Conservation (phyloP, 2,113 vertebrate genomes). For the Galeopterus variegatus region DNA sequence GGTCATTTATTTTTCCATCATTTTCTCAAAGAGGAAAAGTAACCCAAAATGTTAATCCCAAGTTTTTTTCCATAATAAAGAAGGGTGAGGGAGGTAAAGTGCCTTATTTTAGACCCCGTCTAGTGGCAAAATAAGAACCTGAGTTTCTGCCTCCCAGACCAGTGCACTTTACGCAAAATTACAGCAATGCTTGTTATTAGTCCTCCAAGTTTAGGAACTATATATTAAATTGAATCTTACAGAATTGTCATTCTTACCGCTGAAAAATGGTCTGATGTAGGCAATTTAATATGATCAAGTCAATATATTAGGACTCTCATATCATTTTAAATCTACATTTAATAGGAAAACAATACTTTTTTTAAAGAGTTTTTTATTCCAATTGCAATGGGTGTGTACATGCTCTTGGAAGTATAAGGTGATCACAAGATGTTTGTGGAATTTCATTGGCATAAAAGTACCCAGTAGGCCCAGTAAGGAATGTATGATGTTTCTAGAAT, state of each 20-base stretch:
- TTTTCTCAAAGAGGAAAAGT: constrained; percentile 52
- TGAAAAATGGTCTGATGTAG: not conserved
- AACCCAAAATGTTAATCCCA: not conserved
- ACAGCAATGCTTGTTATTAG: not conserved
- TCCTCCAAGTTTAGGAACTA: not conserved
- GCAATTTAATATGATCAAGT: not conserved
- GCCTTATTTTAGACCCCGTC: not conserved
- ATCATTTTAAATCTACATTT: not conserved
- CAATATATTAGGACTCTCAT: not conserved
- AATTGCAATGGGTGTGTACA: not conserved
- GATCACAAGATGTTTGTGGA: not conserved
- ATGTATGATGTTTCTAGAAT: not conserved
- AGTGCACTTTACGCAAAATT: not conserved
- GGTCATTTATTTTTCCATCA: not conserved
- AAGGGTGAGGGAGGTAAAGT: not conserved
- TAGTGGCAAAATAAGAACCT: not conserved
- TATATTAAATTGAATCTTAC: not conserved
- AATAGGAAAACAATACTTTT: not conserved
- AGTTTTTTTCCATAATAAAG: not conserved
- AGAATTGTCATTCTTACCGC: not conserved
- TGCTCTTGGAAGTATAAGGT: not conserved
- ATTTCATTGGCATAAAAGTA: not conserved
- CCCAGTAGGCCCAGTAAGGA: not conserved
- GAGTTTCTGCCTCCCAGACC: not conserved
- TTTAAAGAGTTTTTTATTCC: not conserved